These are phyloP conservation scores for Paratilapia polleni DNA, from an alignment of 2,113 vertebrate genomes.

Conservation along the genomic window DNA sequence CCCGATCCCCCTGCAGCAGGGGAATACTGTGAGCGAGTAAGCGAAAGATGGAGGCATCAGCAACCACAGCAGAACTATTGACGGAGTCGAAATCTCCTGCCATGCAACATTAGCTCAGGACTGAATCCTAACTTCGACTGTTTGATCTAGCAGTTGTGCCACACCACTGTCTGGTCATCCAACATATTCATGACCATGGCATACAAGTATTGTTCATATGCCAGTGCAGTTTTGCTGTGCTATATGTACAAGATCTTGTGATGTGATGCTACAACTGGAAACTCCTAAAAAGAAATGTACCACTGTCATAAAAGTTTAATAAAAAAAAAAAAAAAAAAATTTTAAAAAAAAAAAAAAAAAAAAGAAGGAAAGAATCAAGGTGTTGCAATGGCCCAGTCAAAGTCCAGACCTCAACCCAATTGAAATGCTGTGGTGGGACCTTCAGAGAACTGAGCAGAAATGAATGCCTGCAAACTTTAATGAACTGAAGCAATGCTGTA, in stretches of 20 bases:
- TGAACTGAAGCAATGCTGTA: no score
- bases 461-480: no score
- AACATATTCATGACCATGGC: constrained; percentile 13
- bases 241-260: background rate
- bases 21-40: background rate
- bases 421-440: no score
- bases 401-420: no score
- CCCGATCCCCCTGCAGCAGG: background rate
- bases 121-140: constrained; percentile 4
- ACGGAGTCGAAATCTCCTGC: background rate
- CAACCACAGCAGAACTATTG: background rate
- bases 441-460: no score
- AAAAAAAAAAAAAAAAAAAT: background rate
- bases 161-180: background rate
- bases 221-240: background rate
- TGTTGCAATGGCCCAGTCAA: no score
- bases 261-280: background rate
- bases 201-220: constrained; percentile 11
- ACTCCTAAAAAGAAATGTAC: background rate
- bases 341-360: fast-evolving
- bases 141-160: background rate
- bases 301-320: background rate
- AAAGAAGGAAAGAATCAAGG: no score
- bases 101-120: background rate
- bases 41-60: background rate